Evolutionary conservation across 2,797 vertebrate genomes (phyloP), one percentile per base, ranked within the genome.

Genomic region (Pogoniulus pusillus): DNA sequence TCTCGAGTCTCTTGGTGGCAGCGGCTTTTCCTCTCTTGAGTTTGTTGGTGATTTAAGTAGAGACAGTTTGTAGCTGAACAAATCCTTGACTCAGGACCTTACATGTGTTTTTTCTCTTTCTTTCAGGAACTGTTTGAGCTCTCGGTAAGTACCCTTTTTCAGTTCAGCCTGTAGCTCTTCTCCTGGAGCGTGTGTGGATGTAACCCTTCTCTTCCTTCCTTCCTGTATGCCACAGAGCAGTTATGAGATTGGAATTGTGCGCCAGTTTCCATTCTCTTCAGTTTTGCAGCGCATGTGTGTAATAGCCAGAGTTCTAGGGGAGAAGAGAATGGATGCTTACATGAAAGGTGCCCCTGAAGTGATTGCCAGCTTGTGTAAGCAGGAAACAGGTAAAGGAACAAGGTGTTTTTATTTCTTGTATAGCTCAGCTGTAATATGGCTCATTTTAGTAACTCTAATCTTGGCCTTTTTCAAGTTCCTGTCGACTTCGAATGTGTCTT

Each of bases 261-360:
- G 98, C 16, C 99, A 99, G 98, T 99, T 99, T 93, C 99, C 99
- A 6, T 99, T 99, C 96, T 99, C 99, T 58, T 99, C 99, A 13
- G 98, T 97, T 16, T 87, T 99, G 87, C 99, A 99, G 96, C 98
- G 99, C 75, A 99, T 99, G 99, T 98, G 98, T 64, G 99, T 99
- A 16, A 98, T 99, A 73, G 98, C 98, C 4, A 98, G 98, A 90
- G 97, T 98, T 70, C 97, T 99, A 1, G 99, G 99, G 39, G 98
- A 99, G 92, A 99, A 98, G 93, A 98, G 98, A 53, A 99, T 99
- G 99, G 98, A 99, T 54, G 98, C 99, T 32, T 99, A 99, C 90
- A 97, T 98, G 96, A 99, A 99, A 81, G 99, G 99, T 69, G 99
- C 99, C 2, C 99, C 99, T 7, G 99, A 99, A 96, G 98, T 98